Evolutionary conservation across 2,888 invertebrate genomes (phyloP).

Genomic region (Chymomyza caudatula): DNA sequence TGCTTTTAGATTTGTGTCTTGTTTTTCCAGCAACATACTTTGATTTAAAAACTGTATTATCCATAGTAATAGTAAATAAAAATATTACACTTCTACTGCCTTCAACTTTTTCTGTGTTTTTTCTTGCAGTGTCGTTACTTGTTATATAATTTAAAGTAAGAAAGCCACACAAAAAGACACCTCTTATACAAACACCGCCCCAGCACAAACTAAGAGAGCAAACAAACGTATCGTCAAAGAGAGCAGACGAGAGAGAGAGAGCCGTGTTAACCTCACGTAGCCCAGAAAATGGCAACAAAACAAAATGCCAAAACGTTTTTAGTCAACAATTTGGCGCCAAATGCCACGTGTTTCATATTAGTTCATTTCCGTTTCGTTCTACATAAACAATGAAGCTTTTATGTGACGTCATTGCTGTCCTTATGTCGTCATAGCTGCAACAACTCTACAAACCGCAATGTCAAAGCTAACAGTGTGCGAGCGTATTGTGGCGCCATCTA

Average conservation of each 20-base stretch:
- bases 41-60: too few relatives aligned
- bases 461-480: neutral
- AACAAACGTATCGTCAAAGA: too few relatives aligned
- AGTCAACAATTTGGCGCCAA: conserved; percentile 65
- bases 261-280: conserved; percentile 35
- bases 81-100: neutral
- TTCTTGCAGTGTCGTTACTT: conserved; percentile 38
- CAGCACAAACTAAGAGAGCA: conserved; percentile 10
- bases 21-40: too few relatives aligned
- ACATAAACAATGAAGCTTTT: conserved; percentile 62
- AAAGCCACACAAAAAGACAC: conserved; percentile 8
- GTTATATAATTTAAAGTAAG: conserved; percentile 51
- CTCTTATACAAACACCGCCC: neutral
- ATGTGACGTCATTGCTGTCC: conserved; percentile 57
- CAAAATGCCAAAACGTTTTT: conserved; percentile 39
- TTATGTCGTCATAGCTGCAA: conserved; percentile 52
- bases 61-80: too few relatives aligned
- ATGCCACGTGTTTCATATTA: conserved; percentile 40
- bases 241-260: too few relatives aligned
- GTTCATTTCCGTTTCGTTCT: conserved; percentile 30
- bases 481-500: neutral
- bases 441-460: neutral
- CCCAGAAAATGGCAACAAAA: conserved; percentile 60
- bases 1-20: too few relatives aligned
- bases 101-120: neutral